These are phyloP conservation scores for Anhinga anhinga DNA, from an alignment of 2,113 vertebrate species.

Conservation along the genomic window DNA sequence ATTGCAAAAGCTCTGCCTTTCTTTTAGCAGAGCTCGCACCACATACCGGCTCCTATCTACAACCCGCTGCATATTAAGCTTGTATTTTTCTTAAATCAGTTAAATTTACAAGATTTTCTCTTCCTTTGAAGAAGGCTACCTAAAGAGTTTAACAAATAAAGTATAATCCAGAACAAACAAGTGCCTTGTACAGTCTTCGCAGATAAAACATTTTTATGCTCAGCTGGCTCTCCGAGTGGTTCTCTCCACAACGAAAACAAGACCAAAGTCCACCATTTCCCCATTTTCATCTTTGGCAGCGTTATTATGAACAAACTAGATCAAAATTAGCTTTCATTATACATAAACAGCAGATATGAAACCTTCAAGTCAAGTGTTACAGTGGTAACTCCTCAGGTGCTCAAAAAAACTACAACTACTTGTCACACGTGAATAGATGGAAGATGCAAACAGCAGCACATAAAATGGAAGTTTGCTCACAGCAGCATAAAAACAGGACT, in stretches of 20 bases:
- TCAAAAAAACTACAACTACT: not conserved
- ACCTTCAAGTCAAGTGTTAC: not conserved
- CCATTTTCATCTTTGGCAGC: not conserved
- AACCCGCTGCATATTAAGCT: not conserved
- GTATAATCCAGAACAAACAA: not conserved
- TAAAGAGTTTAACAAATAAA: not conserved
- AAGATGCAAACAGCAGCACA: not conserved
- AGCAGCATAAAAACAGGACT: not conserved
- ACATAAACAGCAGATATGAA: not conserved
- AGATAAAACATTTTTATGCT: not conserved
- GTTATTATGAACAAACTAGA: not conserved
- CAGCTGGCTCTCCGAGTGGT: accelerated
- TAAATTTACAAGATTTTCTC: not conserved
- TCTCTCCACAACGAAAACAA: not conserved
- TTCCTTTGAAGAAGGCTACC: not conserved
- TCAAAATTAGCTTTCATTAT: not conserved
- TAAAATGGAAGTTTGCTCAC: not conserved
- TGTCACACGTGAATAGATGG: not conserved
- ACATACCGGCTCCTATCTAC: not conserved
- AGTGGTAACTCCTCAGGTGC: not conserved
- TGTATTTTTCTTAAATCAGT: not conserved
- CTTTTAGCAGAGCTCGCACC: not conserved
- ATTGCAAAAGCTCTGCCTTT: not conserved
- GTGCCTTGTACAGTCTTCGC: not conserved
- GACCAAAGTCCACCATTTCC: not conserved